Evolutionary conservation across 2,797 vertebrate genomes (phyloP).

Genomic region (Parauchenoglanis ngamensis): DNA sequence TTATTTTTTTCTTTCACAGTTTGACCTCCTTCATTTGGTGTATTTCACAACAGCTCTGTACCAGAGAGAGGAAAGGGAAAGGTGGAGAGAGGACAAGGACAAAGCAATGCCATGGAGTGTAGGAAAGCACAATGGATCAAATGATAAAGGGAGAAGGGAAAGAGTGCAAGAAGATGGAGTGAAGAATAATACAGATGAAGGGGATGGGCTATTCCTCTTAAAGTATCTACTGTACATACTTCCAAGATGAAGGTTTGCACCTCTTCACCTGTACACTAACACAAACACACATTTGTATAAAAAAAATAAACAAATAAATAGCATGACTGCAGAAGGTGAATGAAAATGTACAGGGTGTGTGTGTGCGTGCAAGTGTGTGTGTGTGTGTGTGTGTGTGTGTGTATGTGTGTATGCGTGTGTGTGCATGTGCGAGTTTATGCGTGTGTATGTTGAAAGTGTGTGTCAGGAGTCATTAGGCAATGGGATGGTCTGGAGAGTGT

Average conservation of each 20-base stretch:
- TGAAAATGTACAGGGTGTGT: conserved; percentile 53
- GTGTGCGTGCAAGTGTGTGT: conserved; percentile 25
- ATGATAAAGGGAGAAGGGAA: conserved; percentile 31
- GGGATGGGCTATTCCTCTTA: conserved; percentile 49
- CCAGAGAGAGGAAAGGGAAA: conserved; percentile 65
- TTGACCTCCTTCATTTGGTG: conserved; percentile 82
- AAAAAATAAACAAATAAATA: conserved; percentile 65
- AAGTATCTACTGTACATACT: conserved; percentile 58
- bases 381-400: conserved; percentile 39
- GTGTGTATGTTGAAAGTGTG: conserved; percentile 30
- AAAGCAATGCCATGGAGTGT: background rate
- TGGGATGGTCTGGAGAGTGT: conserved; percentile 60
- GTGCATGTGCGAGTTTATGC: conserved; percentile 28
- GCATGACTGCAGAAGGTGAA: conserved; percentile 61
- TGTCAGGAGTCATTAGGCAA: conserved; percentile 38
- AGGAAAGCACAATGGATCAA: conserved; percentile 57
- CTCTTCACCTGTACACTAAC: conserved; percentile 64
- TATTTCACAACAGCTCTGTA: conserved; percentile 72
- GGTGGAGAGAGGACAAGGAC: conserved; percentile 56
- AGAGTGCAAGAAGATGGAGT: conserved; percentile 40
- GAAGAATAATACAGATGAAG: conserved; percentile 33
- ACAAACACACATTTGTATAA: conserved; percentile 71
- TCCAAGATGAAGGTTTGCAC: conserved; percentile 59
- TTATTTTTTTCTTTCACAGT: conserved; percentile 83
- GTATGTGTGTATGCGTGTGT: conserved; percentile 23